A percentile compares a stretch with the other conserved stretches of the same genome.
These are phyloP conservation scores for Synergus umbraculus DNA, from an alignment of 2,888 invertebrate species.

Conservation along the genomic window DNA sequence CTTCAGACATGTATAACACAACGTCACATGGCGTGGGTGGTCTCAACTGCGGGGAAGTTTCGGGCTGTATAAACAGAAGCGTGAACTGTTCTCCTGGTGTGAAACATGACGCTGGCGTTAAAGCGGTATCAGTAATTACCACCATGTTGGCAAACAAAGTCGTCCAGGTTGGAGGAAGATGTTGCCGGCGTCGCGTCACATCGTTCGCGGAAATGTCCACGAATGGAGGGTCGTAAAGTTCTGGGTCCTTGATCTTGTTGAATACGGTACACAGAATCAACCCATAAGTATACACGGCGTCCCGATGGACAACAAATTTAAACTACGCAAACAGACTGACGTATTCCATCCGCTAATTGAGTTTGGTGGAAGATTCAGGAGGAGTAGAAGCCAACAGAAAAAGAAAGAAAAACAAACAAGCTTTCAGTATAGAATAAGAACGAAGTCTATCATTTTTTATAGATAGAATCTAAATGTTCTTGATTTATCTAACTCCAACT, in stretches of 20 bases:
- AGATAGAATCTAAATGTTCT: neutral
- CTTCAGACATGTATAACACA: neutral
- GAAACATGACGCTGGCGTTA: slow-evolving; percentile 59
- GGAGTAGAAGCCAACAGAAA: neutral
- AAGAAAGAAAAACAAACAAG: neutral
- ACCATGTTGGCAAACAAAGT: slow-evolving; percentile 70
- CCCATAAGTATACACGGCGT: slow-evolving; percentile 31
- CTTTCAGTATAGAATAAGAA: neutral
- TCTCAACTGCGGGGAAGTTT: slow-evolving; percentile 42
- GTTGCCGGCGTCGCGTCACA: slow-evolving; percentile 4
- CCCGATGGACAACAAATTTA: slow-evolving; percentile 23
- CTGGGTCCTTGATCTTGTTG: slow-evolving; percentile 35
- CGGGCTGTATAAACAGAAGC: slow-evolving; percentile 47
- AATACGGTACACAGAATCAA: slow-evolving; percentile 34
- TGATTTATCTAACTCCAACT: too few species aligned
- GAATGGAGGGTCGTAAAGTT: slow-evolving; percentile 31
- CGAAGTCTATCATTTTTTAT: neutral
- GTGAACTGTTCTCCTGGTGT: slow-evolving; percentile 32
- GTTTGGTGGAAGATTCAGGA: neutral
- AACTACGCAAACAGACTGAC: slow-evolving; percentile 19
- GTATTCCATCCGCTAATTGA: slow-evolving; percentile 17
- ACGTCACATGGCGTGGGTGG: slow-evolving; percentile 38
- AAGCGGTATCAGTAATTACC: slow-evolving; percentile 73
- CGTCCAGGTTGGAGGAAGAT: slow-evolving; percentile 47
- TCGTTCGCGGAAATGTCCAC: slow-evolving; percentile 32